Percentiles rank a stretch among this genome's conserved stretches.
Evolutionary conservation across 2,888 invertebrate species (phyloP).

Genomic region (Pinctada fucata): DNA sequence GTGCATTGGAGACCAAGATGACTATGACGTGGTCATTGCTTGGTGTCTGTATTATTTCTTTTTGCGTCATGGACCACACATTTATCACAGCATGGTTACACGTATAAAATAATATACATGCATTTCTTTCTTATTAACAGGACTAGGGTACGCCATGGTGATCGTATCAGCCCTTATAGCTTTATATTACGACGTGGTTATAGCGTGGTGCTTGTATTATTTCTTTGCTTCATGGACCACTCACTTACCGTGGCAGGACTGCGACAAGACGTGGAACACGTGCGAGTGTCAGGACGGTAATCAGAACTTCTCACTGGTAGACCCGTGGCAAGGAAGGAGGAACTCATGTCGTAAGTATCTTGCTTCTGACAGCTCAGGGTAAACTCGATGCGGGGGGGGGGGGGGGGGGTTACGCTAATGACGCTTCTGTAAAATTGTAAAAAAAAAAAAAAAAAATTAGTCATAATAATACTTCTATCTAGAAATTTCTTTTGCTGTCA

Average conservation of each 20-base stretch:
- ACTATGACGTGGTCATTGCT: conserved; percentile 72
- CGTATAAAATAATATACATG: no score
- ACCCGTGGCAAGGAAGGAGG: conserved; percentile 55
- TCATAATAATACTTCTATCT: no score
- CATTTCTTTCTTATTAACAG: conserved; percentile 39
- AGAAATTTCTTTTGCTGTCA: no score
- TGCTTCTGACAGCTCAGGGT: neutral
- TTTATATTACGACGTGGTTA: conserved; percentile 71
- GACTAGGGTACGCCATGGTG: conserved; percentile 67
- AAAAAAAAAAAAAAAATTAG: no score
- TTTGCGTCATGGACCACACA: neutral
- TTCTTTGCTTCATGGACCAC: conserved; percentile 68
- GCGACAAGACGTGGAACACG: conserved; percentile 68
- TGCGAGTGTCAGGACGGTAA: conserved; percentile 56
- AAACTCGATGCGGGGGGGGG: no score
- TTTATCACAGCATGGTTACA: no score
- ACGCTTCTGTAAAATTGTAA: no score
- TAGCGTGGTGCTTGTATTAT: conserved; percentile 67
- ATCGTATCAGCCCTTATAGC: conserved; percentile 61
- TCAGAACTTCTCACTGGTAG: conserved; percentile 47
- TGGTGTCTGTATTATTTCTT: conserved; percentile 68
- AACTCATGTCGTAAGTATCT: conserved; percentile 60
- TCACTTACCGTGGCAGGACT: conserved; percentile 65
- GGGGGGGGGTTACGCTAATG: no score
- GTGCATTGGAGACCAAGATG: no score